These are phyloP conservation scores for Pristis pectinata DNA, from an alignment of 2,797 vertebrate genomes.

Conservation along the genomic window DNA sequence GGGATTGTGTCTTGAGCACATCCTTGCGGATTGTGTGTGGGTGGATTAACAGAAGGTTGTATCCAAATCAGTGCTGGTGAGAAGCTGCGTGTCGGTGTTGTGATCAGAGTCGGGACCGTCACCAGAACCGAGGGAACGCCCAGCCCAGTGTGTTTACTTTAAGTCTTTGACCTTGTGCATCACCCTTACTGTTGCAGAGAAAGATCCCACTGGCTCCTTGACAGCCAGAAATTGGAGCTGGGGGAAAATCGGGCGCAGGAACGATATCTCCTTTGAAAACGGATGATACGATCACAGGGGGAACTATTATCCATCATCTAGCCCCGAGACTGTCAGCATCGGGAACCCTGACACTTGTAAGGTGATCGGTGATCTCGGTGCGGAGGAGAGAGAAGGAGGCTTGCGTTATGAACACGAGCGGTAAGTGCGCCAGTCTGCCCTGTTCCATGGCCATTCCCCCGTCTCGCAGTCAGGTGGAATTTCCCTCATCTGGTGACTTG, in stretches of 20 bases:
- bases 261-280: neutral
- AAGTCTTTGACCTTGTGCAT: conserved; percentile 30
- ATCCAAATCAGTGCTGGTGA: neutral
- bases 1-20: neutral
- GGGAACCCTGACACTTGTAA: neutral
- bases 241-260: neutral
- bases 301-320: neutral
- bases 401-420: conserved; percentile 20
- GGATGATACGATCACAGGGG: neutral
- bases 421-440: neutral
- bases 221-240: neutral
- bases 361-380: neutral
- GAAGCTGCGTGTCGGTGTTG: neutral
- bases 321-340: neutral
- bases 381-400: no score
- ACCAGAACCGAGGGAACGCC: neutral
- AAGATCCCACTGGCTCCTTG: neutral
- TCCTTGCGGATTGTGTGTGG: neutral
- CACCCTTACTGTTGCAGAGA: neutral
- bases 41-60: neutral
- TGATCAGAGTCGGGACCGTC: conserved; percentile 12
- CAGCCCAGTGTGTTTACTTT: neutral
- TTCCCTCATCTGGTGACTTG: neutral
- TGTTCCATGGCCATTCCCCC: neutral
- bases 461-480: neutral